A percentile compares a stretch with the other conserved stretches of the same genome.
phyloP scores from a whole-genome alignment of 2,797 vertebrate genomes.

The Microctenopoma stevenorrisi region DNA sequence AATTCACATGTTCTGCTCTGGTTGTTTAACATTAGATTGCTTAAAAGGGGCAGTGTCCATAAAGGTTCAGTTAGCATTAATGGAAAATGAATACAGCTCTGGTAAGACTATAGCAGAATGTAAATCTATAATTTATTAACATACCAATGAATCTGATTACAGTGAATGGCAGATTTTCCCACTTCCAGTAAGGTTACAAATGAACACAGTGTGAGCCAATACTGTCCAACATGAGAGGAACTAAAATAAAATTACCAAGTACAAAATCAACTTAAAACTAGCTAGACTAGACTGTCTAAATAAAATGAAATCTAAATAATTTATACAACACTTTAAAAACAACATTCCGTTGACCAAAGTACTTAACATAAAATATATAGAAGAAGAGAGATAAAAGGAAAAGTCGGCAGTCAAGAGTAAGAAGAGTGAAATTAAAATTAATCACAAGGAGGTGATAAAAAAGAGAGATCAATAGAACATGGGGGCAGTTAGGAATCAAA shows the following conservation, averaged over 20 bases:
- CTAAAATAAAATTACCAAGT: slow-evolving; percentile 33
- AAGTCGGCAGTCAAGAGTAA: no score
- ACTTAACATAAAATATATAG: no score
- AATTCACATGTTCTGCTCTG: background rate
- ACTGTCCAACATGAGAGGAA: slow-evolving; percentile 20
- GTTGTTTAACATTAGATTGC: slow-evolving; percentile 17
- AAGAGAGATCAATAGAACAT: no score
- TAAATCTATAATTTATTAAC: background rate
- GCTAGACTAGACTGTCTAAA: slow-evolving; percentile 25
- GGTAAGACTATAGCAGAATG: no score
- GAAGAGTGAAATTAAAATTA: no score
- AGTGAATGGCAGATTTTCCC: background rate
- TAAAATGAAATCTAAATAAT: no score
- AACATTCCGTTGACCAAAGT: no score
- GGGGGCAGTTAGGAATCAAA: no score
- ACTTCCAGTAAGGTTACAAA: slow-evolving; percentile 1
- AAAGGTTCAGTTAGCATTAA: background rate
- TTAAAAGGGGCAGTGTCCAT: background rate
- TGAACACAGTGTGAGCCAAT: slow-evolving; percentile 19
- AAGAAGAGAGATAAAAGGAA: no score
- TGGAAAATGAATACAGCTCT: background rate
- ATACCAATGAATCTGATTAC: background rate
- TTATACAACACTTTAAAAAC: no score
- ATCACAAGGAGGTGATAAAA: no score
- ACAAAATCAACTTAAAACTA: slow-evolving; percentile 26